These are phyloP conservation scores for Daphoenositta chrysoptera DNA, from an alignment of 2,113 vertebrate species.

Conservation along the genomic window DNA sequence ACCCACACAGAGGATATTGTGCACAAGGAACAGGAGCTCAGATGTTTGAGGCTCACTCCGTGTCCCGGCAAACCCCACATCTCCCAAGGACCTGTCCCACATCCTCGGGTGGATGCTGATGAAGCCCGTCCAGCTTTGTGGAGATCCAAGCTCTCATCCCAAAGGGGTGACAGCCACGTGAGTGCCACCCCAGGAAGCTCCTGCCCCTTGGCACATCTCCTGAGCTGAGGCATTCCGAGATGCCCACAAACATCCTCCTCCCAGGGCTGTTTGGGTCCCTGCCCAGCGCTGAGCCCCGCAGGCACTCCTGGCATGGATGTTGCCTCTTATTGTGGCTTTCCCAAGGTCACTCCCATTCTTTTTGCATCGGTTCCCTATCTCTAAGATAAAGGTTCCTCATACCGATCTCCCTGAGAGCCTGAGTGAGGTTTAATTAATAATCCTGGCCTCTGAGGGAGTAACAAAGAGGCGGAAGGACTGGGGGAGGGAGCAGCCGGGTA, in stretches of 20 bases:
- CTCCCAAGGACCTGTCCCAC: background rate
- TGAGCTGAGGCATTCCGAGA: background rate
- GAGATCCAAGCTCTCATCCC: background rate
- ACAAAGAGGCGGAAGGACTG: conserved; percentile 51
- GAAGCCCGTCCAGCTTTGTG: background rate
- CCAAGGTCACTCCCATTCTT: background rate
- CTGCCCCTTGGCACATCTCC: background rate
- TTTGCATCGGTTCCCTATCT: background rate
- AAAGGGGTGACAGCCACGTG: fast-evolving
- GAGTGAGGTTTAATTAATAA: conserved; percentile 17
- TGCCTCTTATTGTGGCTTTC: background rate
- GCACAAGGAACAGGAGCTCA: background rate
- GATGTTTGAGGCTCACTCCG: fast-evolving
- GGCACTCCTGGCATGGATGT: background rate
- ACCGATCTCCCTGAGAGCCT: background rate
- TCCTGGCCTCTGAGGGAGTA: background rate
- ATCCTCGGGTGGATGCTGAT: fast-evolving
- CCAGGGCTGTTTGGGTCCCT: background rate
- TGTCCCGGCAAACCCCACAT: background rate
- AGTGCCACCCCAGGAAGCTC: too few species aligned
- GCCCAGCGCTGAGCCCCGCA: fast-evolving
- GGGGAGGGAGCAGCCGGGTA: conserved; percentile 45
- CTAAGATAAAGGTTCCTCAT: background rate
- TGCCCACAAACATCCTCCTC: background rate
- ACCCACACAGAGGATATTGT: background rate